Evolutionary conservation across 2,888 invertebrate genomes (phyloP), one percentile per base, ranked within the genome.

Genomic region (Scaeva pyrastri): DNA sequence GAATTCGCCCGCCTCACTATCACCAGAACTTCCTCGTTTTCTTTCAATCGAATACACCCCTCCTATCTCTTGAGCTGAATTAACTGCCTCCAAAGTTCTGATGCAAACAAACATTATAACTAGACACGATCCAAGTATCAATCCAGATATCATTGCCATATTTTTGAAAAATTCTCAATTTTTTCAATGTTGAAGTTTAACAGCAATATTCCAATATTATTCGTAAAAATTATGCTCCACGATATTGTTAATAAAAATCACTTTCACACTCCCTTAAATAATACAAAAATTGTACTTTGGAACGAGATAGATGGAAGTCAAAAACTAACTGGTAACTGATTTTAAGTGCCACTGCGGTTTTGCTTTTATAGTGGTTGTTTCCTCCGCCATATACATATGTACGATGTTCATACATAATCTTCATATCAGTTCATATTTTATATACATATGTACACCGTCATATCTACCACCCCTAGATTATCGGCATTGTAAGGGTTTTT

Each of bases 361-460:
- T 56, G 81, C 86, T 86, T 86, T 86, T 86, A 86, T 86, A 86
- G 77, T 74, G 73, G 77, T 60, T 81, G 76, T 81, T 80, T 80
- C 70, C 68, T 45, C 58, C 45, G 11, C 5, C 36, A 66, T 36
- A 8, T 6, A 10, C 50, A 7, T 52, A 23, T 31, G n/a, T n/a
- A n/a, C n/a, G n/a, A n/a, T 12, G 19, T 68, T 74, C 60, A 52
- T 48, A 78, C 43, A 74, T 79, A 50, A 58, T 76, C 55, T 26
- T 52, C 72, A 60, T 72, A 66, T 56, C 72, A 62, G 10, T 21
- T 68, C 68, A 77, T 75, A 66, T 74, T 70, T 41, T 31, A 66
- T 36, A 4, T 5, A 10, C 50, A 14, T 50, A 21, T 31, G 31
- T 31, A 31, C 31, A 31, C 8, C n/a, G 19, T 68, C 70, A 68